Evolutionary conservation across 2,113 vertebrate genomes (phyloP).

Genomic region (Octodon degus): DNA sequence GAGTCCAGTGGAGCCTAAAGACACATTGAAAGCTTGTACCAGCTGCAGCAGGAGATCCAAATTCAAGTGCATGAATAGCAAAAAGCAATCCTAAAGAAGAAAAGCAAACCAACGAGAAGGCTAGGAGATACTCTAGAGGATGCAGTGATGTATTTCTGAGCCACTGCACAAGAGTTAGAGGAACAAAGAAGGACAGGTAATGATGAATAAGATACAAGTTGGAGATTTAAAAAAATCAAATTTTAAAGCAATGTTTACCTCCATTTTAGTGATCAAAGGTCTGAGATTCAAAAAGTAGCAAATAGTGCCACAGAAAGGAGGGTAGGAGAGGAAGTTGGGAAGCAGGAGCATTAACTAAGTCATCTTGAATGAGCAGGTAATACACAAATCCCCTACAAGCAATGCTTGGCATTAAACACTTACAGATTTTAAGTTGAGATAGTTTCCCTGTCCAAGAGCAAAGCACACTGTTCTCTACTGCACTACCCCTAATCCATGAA

Average conservation of each 20-base stretch:
- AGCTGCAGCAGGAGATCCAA: neutral
- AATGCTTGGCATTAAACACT: neutral
- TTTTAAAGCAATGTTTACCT: neutral
- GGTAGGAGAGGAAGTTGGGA: neutral
- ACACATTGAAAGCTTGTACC: neutral
- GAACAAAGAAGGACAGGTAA: neutral
- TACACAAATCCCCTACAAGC: neutral
- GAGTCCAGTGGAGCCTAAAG: neutral
- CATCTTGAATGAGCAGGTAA: neutral
- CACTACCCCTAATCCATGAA: neutral
- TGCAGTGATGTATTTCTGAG: neutral
- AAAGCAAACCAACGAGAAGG: neutral
- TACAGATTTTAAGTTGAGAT: neutral
- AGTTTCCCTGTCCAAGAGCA: neutral
- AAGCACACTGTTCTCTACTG: neutral
- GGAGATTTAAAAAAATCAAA: neutral
- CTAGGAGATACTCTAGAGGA: neutral
- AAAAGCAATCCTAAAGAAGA: neutral
- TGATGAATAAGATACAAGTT: neutral
- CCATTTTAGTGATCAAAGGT: neutral
- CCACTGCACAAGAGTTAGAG: neutral
- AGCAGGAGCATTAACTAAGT: slow-evolving; percentile 14
- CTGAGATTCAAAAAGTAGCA: neutral
- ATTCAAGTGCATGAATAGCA: neutral
- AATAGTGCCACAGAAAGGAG: neutral